These are phyloP conservation scores for Myopa tessellatipennis DNA, from an alignment of 2,888 invertebrate genomes.

Conservation along the genomic window DNA sequence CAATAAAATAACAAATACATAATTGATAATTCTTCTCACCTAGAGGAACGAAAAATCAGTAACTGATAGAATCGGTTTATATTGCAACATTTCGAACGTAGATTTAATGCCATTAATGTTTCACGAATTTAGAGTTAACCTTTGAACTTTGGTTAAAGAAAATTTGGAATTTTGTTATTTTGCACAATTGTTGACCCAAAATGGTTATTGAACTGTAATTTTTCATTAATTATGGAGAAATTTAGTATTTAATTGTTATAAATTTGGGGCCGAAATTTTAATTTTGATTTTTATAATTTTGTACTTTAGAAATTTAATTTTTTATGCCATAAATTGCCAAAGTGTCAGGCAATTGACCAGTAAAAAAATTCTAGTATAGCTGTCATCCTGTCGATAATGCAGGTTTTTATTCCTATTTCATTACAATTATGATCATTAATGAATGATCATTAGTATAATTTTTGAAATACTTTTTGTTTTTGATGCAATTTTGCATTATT, in stretches of 20 bases:
- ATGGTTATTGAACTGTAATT: neutral
- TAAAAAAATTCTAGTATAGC: too few relatives aligned
- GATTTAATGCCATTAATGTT: conserved; percentile 11
- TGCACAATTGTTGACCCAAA: conserved; percentile 15
- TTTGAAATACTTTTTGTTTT: too few relatives aligned
- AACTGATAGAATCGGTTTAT: neutral
- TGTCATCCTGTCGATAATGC: too few relatives aligned
- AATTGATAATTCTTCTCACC: neutral
- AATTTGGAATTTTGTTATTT: conserved; percentile 2
- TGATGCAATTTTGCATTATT: too few relatives aligned
- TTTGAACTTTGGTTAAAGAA: neutral
- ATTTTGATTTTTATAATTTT: conserved; percentile 5
- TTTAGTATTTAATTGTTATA: neutral
- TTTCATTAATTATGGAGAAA: neutral
- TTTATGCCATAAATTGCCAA: too few relatives aligned
- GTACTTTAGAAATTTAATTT: neutral
- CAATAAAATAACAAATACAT: neutral
- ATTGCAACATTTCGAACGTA: neutral
- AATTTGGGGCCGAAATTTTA: neutral
- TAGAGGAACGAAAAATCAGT: neutral
- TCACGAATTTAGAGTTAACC: neutral
- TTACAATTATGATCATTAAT: too few relatives aligned
- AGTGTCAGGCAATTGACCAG: too few relatives aligned
- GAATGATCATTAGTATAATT: too few relatives aligned
- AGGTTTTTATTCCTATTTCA: too few relatives aligned